A percentile compares a stretch with the other conserved stretches of the same genome.
phyloP scores from a whole-genome alignment of 92 coral and sea anemone species.

The Pocillopora grandis region DNA sequence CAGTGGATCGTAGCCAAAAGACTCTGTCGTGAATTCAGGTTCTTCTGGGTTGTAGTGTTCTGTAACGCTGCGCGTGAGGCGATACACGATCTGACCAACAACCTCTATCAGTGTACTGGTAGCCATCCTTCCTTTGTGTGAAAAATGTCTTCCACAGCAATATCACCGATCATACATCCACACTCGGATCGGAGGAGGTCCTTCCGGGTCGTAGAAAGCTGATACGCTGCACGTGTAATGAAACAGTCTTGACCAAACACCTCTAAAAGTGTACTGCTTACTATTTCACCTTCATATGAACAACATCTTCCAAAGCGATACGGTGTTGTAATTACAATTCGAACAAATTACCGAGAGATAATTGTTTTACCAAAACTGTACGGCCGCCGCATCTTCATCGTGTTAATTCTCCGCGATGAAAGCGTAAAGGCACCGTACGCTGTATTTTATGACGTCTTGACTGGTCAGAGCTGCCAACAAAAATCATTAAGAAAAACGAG shows the following conservation, averaged over 20 bases:
- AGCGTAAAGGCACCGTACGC: constrained; percentile 45
- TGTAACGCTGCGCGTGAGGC: constrained; percentile 9
- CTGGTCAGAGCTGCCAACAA: constrained; percentile 13
- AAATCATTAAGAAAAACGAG: not conserved
- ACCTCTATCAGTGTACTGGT: constrained; percentile 2
- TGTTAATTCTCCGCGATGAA: constrained; percentile 34
- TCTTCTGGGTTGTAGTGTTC: constrained; percentile 20
- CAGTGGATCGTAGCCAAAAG: constrained; percentile 32
- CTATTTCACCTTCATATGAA: too few relatives aligned
- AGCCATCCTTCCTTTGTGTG: not conserved
- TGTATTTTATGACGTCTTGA: constrained; percentile 37
- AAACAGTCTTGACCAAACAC: too few relatives aligned
- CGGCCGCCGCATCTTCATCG: not conserved
- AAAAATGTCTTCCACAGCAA: too few relatives aligned
- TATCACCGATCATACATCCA: too few relatives aligned
- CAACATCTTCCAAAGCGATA: too few relatives aligned
- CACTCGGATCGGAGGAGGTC: too few relatives aligned
- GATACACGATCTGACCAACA: not conserved
- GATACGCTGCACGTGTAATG: too few relatives aligned
- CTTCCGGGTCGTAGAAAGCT: too few relatives aligned
- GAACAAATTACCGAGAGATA: too few relatives aligned
- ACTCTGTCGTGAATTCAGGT: constrained; percentile 25
- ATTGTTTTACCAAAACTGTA: too few relatives aligned
- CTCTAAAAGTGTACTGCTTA: too few relatives aligned
- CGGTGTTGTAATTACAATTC: too few relatives aligned